Conservation (phyloP, 2,113 vertebrate species). For the Amblyornis subalaris region DNA sequence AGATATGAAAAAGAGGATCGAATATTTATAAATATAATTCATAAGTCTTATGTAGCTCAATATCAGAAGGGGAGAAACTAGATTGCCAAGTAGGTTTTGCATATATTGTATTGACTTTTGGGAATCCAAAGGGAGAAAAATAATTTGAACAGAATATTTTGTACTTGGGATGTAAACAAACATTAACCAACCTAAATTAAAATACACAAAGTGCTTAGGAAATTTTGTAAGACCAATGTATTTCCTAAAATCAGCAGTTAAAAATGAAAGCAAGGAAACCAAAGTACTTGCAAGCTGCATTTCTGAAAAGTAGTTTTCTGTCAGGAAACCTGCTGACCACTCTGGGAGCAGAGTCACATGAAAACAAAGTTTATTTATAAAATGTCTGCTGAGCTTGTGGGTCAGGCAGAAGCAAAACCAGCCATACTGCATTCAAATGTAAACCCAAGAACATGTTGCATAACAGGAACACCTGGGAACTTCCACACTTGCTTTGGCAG, state of each 20-base stretch:
- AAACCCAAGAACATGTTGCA: neutral
- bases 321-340: neutral
- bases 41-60: neutral
- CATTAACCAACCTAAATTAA: neutral
- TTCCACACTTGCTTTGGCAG: neutral
- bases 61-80: neutral
- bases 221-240: neutral
- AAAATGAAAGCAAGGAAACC: neutral
- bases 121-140: neutral
- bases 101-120: neutral
- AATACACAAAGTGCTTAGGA: fast-evolving
- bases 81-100: neutral
- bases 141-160: neutral
- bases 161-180: neutral
- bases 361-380: neutral
- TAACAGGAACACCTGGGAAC: neutral
- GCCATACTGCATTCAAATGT: neutral
- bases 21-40: neutral
- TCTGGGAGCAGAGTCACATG: neutral
- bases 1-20: neutral
- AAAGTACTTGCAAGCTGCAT: neutral
- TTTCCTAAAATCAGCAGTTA: neutral
- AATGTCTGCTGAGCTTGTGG: neutral
- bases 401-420: neutral
- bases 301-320: neutral